phyloP scores from a whole-genome alignment of 2,797 vertebrate species.

The Urosaurus nigricauda region DNA sequence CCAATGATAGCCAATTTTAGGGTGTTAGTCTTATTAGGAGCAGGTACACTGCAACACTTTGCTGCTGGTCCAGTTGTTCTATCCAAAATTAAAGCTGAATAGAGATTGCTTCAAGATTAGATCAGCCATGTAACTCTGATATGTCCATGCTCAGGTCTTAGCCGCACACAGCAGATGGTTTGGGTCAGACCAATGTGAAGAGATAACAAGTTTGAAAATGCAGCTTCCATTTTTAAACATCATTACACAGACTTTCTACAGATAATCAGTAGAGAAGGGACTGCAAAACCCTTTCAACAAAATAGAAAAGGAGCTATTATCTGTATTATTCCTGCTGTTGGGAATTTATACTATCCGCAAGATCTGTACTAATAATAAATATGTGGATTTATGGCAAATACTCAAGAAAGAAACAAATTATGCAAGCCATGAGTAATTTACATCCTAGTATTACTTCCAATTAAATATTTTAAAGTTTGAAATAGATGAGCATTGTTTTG shows the following conservation, averaged over 20 bases:
- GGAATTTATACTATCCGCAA: conserved; percentile 51
- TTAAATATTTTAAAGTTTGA: conserved; percentile 18
- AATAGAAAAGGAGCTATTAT: conserved; percentile 65
- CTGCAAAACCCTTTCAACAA: conserved; percentile 61
- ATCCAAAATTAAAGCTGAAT: too few species aligned
- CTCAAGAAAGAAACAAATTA: conserved; percentile 33
- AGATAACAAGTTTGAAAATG: conserved; percentile 53
- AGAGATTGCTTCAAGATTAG: neutral
- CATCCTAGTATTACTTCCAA: neutral
- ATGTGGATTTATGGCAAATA: conserved; percentile 14
- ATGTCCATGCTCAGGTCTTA: neutral
- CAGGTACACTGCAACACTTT: neutral
- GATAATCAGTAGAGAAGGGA: conserved; percentile 46
- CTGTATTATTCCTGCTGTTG: conserved; percentile 57
- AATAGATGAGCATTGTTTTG: neutral
- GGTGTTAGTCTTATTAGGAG: too few species aligned
- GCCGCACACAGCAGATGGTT: conserved; percentile 14
- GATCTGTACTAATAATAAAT: conserved; percentile 55
- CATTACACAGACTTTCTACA: conserved; percentile 56
- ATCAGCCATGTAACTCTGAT: conserved; percentile 3
- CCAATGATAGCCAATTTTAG: too few species aligned
- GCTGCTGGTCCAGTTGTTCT: neutral
- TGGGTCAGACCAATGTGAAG: conserved; percentile 37
- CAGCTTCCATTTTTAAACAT: conserved; percentile 42
- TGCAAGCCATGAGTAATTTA: conserved; percentile 20